Percentiles rank a stretch among this genome's conserved stretches.
These are phyloP conservation scores for Leptoteleia sp. DNA, from an alignment of 1,140 invertebrate species.

Conservation along the genomic window DNA sequence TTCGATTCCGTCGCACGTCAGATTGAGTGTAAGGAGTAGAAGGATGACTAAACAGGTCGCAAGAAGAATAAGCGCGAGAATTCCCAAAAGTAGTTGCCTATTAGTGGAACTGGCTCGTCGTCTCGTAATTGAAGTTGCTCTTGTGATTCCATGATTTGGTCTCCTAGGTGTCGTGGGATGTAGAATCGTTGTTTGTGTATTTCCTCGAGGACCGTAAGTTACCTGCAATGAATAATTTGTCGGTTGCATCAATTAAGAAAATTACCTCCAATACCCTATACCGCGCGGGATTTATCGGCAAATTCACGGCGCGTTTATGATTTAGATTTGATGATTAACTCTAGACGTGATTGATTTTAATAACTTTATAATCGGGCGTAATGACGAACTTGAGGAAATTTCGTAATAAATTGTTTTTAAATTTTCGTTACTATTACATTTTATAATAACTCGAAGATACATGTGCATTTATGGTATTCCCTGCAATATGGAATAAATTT, in stretches of 20 bases:
- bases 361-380: too few relatives aligned
- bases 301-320: too few relatives aligned
- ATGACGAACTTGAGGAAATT: too few relatives aligned
- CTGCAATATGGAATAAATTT: too few relatives aligned
- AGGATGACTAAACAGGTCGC: slow-evolving; percentile 73
- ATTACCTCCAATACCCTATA: neutral
- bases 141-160: slow-evolving; percentile 67
- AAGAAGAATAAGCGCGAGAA: slow-evolving; percentile 72
- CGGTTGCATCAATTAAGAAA: neutral
- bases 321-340: too few relatives aligned
- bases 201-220: slow-evolving; percentile 70
- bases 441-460: too few relatives aligned
- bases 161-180: slow-evolving; percentile 62
- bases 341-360: too few relatives aligned
- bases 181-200: slow-evolving; percentile 68
- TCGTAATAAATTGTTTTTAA: too few relatives aligned
- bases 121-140: slow-evolving; percentile 71
- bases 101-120: slow-evolving; percentile 68
- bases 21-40: slow-evolving; percentile 72
- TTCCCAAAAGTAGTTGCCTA: slow-evolving; percentile 73
- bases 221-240: slow-evolving; percentile 49
- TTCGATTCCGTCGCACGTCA: slow-evolving; percentile 67
- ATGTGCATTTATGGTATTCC: too few relatives aligned
- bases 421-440: too few relatives aligned
- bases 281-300: too few relatives aligned